Conservation (phyloP, 2,113 vertebrate species). For the Pachypanchax playfairii region DNA sequence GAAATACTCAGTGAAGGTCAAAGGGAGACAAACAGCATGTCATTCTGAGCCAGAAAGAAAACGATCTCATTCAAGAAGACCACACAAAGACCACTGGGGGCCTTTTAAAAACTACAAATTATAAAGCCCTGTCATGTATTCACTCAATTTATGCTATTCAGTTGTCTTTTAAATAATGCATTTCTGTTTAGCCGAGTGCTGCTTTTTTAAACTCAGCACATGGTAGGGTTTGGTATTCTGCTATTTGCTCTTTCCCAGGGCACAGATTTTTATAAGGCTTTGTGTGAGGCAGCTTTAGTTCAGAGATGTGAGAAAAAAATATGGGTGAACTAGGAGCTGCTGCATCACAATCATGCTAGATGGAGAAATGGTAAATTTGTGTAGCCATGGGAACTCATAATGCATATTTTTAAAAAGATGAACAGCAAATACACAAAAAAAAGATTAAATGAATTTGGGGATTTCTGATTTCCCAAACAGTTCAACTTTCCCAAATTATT, state of each 20-base stretch:
- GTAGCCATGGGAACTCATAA: slow-evolving; percentile 26
- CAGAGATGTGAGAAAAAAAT: slow-evolving; percentile 63
- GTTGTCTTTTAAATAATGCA: slow-evolving; percentile 77
- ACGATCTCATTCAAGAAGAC: slow-evolving; percentile 47
- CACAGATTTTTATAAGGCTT: slow-evolving; percentile 61
- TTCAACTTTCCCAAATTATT: no score
- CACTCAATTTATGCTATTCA: slow-evolving; percentile 69
- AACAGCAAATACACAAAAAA: slow-evolving; percentile 12
- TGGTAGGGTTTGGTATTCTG: slow-evolving; percentile 61
- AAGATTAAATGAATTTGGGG: slow-evolving; percentile 14
- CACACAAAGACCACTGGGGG: slow-evolving; percentile 63
- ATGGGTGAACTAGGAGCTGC: slow-evolving; percentile 54
- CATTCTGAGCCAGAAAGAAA: slow-evolving; percentile 49
- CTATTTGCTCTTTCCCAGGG: slow-evolving; percentile 56
- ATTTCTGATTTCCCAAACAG: neutral
- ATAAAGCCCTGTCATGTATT: slow-evolving; percentile 66
- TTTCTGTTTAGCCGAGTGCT: slow-evolving; percentile 60
- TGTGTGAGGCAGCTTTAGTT: slow-evolving; percentile 66
- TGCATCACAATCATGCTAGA: slow-evolving; percentile 66
- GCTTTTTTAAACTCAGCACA: slow-evolving; percentile 58
- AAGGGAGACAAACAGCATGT: slow-evolving; percentile 61
- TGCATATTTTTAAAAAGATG: slow-evolving; percentile 39
- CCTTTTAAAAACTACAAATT: slow-evolving; percentile 66
- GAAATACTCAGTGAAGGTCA: slow-evolving; percentile 68
- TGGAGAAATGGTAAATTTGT: slow-evolving; percentile 45